Conservation (phyloP, 2,113 vertebrate genomes). For the Cyprinodon tularosa region DNA sequence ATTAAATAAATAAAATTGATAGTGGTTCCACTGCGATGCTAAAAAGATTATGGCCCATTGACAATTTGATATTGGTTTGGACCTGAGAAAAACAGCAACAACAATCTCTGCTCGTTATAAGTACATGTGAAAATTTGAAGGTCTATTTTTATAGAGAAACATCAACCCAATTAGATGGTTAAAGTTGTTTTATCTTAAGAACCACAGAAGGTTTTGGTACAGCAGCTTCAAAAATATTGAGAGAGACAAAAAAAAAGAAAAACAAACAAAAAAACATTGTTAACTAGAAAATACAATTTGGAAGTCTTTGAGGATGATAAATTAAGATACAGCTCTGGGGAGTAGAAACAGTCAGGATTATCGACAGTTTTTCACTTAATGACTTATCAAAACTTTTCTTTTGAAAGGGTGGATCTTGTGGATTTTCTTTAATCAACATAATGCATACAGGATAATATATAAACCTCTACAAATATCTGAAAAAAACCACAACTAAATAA, state of each 20-base stretch:
- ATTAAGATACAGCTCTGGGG: too few species aligned
- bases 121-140: constrained; percentile 44
- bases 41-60: constrained; percentile 33
- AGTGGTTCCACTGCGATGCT: constrained; percentile 4
- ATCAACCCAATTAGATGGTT: constrained; percentile 1
- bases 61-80: constrained; percentile 26
- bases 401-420: background rate
- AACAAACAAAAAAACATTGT: too few species aligned
- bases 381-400: background rate
- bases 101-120: constrained; percentile 28
- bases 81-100: constrained; percentile 5
- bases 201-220: background rate
- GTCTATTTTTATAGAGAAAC: constrained; percentile 28
- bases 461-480: too few species aligned
- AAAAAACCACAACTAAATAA: too few species aligned
- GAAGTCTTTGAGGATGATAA: too few species aligned
- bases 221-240: background rate
- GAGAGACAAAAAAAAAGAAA: too few species aligned
- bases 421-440: background rate
- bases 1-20: background rate
- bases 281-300: too few species aligned
- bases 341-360: background rate
- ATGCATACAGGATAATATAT: background rate
- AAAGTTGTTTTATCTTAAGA: background rate
- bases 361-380: background rate